These are phyloP conservation scores for Clanis bilineata DNA, from an alignment of 2,888 invertebrate species.

Conservation along the genomic window DNA sequence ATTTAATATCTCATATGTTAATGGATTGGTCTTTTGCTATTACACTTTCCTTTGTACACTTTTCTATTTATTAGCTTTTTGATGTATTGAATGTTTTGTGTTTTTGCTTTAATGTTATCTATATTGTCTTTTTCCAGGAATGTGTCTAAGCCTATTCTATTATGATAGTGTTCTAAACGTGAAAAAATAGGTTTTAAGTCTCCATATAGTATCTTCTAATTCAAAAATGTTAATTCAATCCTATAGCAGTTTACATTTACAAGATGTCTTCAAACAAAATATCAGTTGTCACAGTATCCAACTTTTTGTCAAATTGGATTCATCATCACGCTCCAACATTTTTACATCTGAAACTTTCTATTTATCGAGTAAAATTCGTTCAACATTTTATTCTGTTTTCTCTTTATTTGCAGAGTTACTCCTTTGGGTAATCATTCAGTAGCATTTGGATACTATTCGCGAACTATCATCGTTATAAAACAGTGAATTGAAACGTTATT, in stretches of 20 bases:
- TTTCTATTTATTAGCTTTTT: conserved; percentile 4
- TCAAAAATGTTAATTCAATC: too few species aligned
- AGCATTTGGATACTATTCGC: conserved; percentile 28
- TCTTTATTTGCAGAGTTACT: conserved; percentile 25
- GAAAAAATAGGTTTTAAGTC: too few species aligned
- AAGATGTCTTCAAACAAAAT: conserved; percentile 12
- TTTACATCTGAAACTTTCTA: conserved; percentile 25
- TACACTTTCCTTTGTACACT: conserved; percentile 24
- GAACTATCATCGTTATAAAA: conserved; percentile 29
- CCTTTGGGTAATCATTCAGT: conserved; percentile 39
- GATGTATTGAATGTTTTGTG: neutral
- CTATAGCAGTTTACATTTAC: too few species aligned
- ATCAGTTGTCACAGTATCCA: conserved; percentile 7
- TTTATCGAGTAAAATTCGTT: conserved; percentile 18
- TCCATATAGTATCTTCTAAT: too few species aligned
- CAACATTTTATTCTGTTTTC: conserved; percentile 19
- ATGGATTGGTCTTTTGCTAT: conserved; percentile 76
- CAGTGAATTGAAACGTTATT: conserved; percentile 28
- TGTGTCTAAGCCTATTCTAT: too few species aligned
- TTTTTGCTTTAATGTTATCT: neutral
- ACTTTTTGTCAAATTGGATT: conserved; percentile 24
- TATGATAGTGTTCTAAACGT: too few species aligned
- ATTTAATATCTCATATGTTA: conserved; percentile 64
- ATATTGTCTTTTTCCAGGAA: too few species aligned
- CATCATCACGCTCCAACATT: conserved; percentile 25